A percentile compares a stretch with the other conserved stretches of the same genome.
Evolutionary conservation across 2,113 vertebrate species (phyloP).

Genomic region (Cromileptes altivelis): DNA sequence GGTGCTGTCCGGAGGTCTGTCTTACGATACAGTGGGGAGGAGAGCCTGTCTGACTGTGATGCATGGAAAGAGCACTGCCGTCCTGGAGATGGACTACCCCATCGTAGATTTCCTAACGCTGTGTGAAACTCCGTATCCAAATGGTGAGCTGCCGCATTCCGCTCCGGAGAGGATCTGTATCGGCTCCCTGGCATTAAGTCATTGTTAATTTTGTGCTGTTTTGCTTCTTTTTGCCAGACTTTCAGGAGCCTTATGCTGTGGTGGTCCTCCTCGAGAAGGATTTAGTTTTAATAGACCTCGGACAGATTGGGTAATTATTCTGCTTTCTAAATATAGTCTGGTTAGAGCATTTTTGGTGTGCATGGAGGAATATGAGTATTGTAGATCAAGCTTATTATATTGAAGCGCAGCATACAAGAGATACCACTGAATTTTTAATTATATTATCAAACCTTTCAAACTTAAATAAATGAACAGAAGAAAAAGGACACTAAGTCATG

Average conservation of each 20-base stretch:
- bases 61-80: slow-evolving; percentile 97
- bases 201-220: slow-evolving; percentile 2
- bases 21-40: slow-evolving; percentile 96
- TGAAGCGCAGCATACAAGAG: background rate
- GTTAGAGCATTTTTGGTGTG: background rate
- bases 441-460: background rate
- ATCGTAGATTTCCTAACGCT: slow-evolving; percentile 98
- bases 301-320: slow-evolving; percentile 92
- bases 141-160: slow-evolving; percentile 85
- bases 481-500: background rate
- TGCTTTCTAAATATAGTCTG: slow-evolving; percentile 11
- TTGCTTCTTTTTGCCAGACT: slow-evolving; percentile 84
- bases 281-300: slow-evolving; percentile 97
- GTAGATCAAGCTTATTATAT: background rate
- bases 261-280: slow-evolving; percentile 98
- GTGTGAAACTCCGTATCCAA: slow-evolving; percentile 98
- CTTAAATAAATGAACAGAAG: background rate
- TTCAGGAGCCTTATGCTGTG: slow-evolving; percentile 98
- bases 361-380: background rate
- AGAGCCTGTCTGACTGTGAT: slow-evolving; percentile 98
- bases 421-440: background rate
- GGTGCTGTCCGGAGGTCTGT: slow-evolving; percentile 96
- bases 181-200: background rate
- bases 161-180: background rate
- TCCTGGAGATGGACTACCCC: slow-evolving; percentile 98